These are phyloP conservation scores for Phlogophora meticulosa DNA, from an alignment of 2,888 invertebrate genomes.

Conservation along the genomic window DNA sequence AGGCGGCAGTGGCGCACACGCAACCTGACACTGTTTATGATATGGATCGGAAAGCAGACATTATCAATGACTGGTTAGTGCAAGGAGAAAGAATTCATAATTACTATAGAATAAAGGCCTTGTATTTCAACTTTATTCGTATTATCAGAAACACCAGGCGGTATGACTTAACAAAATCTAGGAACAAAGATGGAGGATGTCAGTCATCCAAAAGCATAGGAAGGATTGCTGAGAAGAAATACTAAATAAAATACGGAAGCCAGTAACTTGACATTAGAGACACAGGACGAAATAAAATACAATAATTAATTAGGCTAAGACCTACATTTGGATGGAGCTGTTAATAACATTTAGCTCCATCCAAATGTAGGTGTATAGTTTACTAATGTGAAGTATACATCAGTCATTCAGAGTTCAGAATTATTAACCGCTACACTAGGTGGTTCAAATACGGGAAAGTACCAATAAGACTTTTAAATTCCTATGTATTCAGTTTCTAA, in stretches of 20 bases:
- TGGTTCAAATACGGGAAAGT: too few relatives aligned
- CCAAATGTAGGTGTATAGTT: too few relatives aligned
- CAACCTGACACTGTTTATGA: slow-evolving; percentile 44
- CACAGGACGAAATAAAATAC: too few relatives aligned
- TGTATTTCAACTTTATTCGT: neutral
- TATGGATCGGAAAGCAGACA: slow-evolving; percentile 41
- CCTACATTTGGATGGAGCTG: too few relatives aligned
- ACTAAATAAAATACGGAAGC: neutral
- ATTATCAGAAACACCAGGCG: neutral
- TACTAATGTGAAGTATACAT: too few relatives aligned
- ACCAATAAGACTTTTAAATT: too few relatives aligned
- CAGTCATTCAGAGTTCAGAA: too few relatives aligned
- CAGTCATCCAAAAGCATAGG: neutral
- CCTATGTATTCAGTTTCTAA: too few relatives aligned
- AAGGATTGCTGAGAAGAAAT: neutral
- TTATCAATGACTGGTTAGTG: slow-evolving; percentile 18
- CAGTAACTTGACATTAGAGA: too few relatives aligned
- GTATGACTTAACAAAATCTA: neutral
- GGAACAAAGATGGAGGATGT: neutral
- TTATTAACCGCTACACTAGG: too few relatives aligned
- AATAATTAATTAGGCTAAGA: too few relatives aligned
- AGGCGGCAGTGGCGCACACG: slow-evolving; percentile 30
- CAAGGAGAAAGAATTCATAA: slow-evolving; percentile 11
- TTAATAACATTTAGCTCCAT: too few relatives aligned
- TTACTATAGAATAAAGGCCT: neutral